A percentile compares a stretch with the other conserved stretches of the same genome.
Conservation (phyloP, 2,797 vertebrate genomes). For the Potorous gilbertii region DNA sequence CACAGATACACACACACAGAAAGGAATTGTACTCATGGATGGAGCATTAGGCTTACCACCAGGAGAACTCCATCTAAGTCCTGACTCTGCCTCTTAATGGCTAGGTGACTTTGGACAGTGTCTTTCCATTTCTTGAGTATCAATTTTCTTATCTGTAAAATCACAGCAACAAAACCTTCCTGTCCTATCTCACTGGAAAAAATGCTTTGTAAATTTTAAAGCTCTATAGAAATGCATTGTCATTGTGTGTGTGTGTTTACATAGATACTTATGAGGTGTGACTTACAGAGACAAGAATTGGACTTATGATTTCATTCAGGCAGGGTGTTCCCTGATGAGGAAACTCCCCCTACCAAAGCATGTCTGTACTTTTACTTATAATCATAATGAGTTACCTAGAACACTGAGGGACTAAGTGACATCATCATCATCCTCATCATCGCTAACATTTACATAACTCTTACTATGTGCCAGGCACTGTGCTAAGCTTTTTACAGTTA, state of each 20-base stretch:
- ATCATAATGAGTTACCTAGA: background rate
- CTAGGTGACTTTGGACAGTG: background rate
- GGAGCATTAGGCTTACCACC: background rate
- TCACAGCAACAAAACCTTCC: background rate
- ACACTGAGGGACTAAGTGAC: background rate
- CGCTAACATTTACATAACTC: background rate
- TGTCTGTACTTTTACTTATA: background rate
- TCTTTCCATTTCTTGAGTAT: background rate
- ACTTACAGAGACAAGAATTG: background rate
- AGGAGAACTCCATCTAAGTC: rapidly evolving
- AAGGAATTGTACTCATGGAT: slow-evolving; percentile 43
- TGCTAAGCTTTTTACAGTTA: background rate
- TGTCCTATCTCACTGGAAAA: background rate
- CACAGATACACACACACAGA: background rate
- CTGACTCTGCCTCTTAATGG: rapidly evolving
- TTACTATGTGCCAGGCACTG: background rate
- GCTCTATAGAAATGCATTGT: background rate
- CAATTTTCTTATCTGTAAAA: background rate
- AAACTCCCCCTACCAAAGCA: background rate
- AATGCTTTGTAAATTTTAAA: background rate
- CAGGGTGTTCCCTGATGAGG: background rate
- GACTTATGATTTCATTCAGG: background rate
- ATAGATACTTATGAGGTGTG: background rate
- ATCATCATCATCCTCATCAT: background rate
- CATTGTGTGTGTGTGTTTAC: background rate